These are phyloP conservation scores for Tolypeutes matacus DNA, from an alignment of 2,797 vertebrate genomes.

Conservation along the genomic window DNA sequence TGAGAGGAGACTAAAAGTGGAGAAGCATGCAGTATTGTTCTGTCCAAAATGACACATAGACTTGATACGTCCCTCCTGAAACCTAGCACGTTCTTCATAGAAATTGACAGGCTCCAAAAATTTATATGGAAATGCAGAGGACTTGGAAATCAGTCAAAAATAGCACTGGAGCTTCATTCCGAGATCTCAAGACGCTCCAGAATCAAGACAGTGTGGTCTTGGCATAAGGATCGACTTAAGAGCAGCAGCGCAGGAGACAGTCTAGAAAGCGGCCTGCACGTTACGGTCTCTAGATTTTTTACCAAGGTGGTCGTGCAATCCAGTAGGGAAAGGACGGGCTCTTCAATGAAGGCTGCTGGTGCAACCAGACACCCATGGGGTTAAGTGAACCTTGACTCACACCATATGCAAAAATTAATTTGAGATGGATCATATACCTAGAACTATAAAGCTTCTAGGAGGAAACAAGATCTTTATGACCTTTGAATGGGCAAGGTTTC, in stretches of 20 bases:
- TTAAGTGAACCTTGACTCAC: fast-evolving
- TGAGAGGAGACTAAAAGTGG: fast-evolving
- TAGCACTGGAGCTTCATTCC: too few relatives aligned
- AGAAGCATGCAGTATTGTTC: fast-evolving
- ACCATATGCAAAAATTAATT: fast-evolving
- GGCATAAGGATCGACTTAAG: fast-evolving
- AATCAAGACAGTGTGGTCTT: fast-evolving
- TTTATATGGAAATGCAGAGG: not conserved
- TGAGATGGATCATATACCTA: not conserved
- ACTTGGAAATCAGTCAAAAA: not conserved
- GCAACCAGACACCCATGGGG: fast-evolving
- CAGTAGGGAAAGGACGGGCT: not conserved
- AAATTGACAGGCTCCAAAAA: not conserved
- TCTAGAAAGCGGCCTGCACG: fast-evolving
- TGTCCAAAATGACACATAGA: too few relatives aligned
- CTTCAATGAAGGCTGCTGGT: not conserved
- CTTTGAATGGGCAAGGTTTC: not conserved
- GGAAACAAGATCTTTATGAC: not conserved
- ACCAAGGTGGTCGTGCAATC: not conserved
- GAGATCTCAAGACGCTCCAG: fast-evolving
- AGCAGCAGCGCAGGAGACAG: not conserved
- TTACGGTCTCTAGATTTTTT: fast-evolving
- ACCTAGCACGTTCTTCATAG: not conserved
- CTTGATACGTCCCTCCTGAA: fast-evolving
- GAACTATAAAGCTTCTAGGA: too few relatives aligned